Evolutionary conservation across 1,140 invertebrate species (phyloP).

Genomic region (Chironomus striatipennis): DNA sequence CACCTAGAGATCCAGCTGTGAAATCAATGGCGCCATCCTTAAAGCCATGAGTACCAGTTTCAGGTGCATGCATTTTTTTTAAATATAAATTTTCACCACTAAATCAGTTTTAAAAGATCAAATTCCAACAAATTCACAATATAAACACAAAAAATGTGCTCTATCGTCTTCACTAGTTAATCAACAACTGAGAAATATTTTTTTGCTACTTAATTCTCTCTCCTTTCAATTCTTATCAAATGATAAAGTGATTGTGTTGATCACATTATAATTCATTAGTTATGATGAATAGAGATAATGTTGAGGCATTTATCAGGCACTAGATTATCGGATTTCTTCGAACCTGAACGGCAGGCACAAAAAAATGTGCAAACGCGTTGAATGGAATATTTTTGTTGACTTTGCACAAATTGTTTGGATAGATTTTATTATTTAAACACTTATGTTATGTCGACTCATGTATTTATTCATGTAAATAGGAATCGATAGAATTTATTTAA

Average conservation of each 20-base stretch:
- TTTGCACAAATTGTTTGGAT: too few species aligned
- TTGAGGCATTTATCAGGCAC: too few species aligned
- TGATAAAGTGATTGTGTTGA: neutral
- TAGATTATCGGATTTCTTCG: too few species aligned
- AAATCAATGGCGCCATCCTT: slow-evolving; percentile 62
- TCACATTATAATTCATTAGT: neutral
- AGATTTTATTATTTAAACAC: too few species aligned
- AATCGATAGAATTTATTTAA: too few species aligned
- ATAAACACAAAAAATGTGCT: neutral
- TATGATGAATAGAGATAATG: too few species aligned
- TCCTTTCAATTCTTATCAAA: neutral
- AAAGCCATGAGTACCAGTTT: slow-evolving; percentile 35
- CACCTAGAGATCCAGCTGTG: slow-evolving; percentile 60
- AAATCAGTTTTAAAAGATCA: neutral
- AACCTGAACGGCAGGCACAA: too few species aligned
- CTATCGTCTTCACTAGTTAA: neutral
- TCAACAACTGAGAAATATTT: neutral
- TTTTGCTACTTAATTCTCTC: neutral
- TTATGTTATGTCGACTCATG: too few species aligned
- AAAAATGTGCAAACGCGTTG: too few species aligned
- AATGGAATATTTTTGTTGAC: too few species aligned
- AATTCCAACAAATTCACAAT: neutral
- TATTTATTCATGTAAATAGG: too few species aligned
- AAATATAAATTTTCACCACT: neutral
- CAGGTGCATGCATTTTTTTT: slow-evolving; percentile 36